These are phyloP conservation scores for Colossoma macropomum DNA, from an alignment of 2,113 vertebrate species.

Conservation along the genomic window DNA sequence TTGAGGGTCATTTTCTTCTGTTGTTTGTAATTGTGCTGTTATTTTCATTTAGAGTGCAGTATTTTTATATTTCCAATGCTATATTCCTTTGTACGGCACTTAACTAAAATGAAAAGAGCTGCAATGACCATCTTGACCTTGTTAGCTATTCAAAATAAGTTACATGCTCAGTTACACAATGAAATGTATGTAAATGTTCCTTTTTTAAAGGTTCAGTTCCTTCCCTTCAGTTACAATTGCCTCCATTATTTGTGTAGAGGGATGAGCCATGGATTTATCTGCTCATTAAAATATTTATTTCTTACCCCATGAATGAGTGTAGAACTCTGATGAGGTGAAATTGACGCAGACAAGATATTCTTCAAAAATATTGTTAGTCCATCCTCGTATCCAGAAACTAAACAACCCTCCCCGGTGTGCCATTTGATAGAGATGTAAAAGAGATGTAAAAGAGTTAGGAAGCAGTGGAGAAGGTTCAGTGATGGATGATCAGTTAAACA, in stretches of 20 bases:
- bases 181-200: conserved; percentile 59
- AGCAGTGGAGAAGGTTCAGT: not conserved
- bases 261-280: not conserved
- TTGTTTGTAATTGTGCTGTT: too few species aligned
- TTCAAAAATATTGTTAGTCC: not conserved
- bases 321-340: not conserved
- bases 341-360: not conserved
- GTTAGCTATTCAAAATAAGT: not conserved
- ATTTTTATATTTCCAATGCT: too few species aligned
- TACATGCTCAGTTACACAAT: conserved; percentile 71
- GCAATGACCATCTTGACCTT: not conserved
- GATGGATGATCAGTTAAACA: conserved; percentile 1
- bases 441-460: not conserved
- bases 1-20: too few species aligned
- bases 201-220: conserved; percentile 23
- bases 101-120: too few species aligned
- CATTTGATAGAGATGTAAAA: conserved; percentile 1
- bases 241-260: not conserved
- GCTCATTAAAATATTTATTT: not conserved
- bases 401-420: not conserved
- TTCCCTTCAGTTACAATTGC: not conserved
- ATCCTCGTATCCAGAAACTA: not conserved
- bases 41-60: too few species aligned
- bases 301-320: not conserved
- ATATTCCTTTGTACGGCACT: too few species aligned